These are phyloP conservation scores for Luidia sarsii DNA, from an alignment of 53 echinoderm and acorn worm species.

Conservation along the genomic window DNA sequence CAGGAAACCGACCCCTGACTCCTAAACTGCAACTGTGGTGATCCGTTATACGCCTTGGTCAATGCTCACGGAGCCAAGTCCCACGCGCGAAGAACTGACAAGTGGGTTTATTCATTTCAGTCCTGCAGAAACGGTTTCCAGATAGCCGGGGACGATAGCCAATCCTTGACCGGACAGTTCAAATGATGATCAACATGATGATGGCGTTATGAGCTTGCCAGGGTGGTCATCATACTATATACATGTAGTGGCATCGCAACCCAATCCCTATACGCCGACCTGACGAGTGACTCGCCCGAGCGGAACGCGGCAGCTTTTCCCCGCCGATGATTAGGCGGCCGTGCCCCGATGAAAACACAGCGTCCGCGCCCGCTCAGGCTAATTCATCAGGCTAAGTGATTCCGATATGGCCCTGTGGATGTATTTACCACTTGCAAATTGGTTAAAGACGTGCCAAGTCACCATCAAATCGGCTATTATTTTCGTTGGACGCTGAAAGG, in stretches of 20 bases:
- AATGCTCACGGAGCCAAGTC: no score
- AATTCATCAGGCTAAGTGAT: constrained; percentile 52
- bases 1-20: no score
- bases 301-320: background rate
- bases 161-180: constrained; percentile 10
- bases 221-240: background rate
- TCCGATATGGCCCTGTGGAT: constrained; percentile 19
- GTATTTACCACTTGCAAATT: constrained; percentile 46
- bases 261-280: constrained; percentile 12
- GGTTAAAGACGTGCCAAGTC: constrained; percentile 40
- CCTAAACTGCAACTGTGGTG: no score
- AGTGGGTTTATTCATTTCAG: no score
- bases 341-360: background rate
- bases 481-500: no score
- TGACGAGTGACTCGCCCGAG: constrained; percentile 28
- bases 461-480: constrained; percentile 17
- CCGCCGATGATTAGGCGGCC: constrained; percentile 13
- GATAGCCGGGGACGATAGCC: no score
- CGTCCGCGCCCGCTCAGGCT: background rate
- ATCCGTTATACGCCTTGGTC: no score
- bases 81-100: no score
- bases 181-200: constrained; percentile 8
- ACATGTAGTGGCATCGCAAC: constrained; percentile 4
- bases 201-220: background rate
- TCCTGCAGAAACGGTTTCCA: no score